phyloP scores from a whole-genome alignment of 2,113 vertebrate genomes.

The Corythornis vintsioides region DNA sequence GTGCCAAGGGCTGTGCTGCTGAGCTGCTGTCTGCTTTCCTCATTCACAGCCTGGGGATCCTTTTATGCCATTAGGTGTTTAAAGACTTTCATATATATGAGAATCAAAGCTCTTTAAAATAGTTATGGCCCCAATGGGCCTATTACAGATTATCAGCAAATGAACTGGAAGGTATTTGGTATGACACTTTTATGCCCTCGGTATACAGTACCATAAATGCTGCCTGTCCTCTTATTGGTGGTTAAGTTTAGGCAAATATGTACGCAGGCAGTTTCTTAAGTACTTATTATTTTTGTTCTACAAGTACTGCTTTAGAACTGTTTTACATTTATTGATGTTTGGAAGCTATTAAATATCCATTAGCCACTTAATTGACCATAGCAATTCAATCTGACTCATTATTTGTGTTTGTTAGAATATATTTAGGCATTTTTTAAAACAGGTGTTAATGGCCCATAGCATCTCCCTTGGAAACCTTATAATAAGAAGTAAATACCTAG shows the following conservation, averaged over 20 bases:
- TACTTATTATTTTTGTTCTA: slow-evolving; percentile 41
- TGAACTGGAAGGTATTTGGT: not conserved
- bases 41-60: not conserved
- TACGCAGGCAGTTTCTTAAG: slow-evolving; percentile 3
- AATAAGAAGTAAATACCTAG: slow-evolving; percentile 40
- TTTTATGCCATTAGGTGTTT: not conserved
- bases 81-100: not conserved
- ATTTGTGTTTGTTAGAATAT: slow-evolving; percentile 48
- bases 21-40: not conserved
- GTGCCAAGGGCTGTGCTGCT: not conserved
- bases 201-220: not conserved
- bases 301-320: slow-evolving; percentile 19
- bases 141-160: slow-evolving; percentile 8
- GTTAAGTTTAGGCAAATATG: slow-evolving; percentile 17
- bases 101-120: not conserved
- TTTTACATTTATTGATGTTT: slow-evolving; percentile 55
- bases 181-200: not conserved
- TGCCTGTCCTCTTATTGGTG: not conserved
- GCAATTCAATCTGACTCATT: slow-evolving; percentile 53
- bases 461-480: slow-evolving; percentile 25
- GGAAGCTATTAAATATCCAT: slow-evolving; percentile 59
- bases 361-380: slow-evolving; percentile 49
- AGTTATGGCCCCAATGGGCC: not conserved
- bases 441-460: not conserved
- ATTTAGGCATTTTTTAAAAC: slow-evolving; percentile 38